Conservation (phyloP, 1,140 invertebrate genomes). For the Drosophila kohkoa region DNA sequence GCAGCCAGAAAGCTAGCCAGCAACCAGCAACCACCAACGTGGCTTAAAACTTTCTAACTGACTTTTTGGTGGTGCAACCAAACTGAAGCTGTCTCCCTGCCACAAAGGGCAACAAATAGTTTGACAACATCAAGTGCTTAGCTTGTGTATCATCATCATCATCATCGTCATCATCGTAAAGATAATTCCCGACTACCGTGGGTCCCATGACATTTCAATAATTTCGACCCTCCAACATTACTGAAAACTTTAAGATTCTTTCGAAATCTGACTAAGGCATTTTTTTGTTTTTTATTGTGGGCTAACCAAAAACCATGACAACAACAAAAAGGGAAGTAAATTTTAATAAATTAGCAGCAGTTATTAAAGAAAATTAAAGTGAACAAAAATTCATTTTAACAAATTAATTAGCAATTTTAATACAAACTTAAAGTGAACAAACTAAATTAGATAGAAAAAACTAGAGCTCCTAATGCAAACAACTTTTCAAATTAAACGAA, state of each 20-base stretch:
- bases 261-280: background rate
- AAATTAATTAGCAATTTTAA: no score
- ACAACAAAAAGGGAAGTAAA: no score
- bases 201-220: constrained; percentile 23
- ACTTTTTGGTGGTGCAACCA: constrained; percentile 26
- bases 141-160: constrained; percentile 7
- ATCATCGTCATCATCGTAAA: constrained; percentile 4
- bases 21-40: background rate
- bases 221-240: constrained; percentile 6
- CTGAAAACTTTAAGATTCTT: background rate
- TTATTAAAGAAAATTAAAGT: no score
- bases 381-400: no score
- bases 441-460: no score
- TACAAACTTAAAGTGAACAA: no score
- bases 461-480: no score
- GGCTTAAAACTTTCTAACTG: constrained; percentile 38
- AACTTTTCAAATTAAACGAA: no score
- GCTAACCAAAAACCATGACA: no score
- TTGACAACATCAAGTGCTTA: constrained; percentile 38
- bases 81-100: background rate
- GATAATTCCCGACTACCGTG: background rate
- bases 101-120: constrained; percentile 26
- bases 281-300: no score
- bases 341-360: no score
- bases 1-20: background rate